Percentiles rank a stretch among this genome's conserved stretches.
Evolutionary conservation across 2,797 vertebrate genomes (phyloP).

Genomic region (Tympanoctomys barrerae): DNA sequence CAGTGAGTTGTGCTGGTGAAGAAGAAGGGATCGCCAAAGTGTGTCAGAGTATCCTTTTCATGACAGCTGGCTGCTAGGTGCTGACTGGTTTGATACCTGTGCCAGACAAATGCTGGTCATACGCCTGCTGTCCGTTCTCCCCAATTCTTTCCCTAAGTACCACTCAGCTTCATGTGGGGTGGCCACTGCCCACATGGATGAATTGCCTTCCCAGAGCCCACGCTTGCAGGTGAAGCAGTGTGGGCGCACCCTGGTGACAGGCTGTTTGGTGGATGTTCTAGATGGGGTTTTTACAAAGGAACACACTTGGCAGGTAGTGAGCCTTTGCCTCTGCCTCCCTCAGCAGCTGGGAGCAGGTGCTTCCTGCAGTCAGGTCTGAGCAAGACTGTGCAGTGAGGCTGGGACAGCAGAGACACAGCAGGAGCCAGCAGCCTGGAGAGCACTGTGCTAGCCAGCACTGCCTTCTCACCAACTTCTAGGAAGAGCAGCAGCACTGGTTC

Average conservation of each 20-base stretch:
- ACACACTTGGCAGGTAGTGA: background rate
- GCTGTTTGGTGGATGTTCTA: background rate
- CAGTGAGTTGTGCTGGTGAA: too few relatives aligned
- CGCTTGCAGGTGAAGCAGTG: background rate
- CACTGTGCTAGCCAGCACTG: background rate
- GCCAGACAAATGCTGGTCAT: rapidly evolving
- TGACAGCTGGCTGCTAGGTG: background rate
- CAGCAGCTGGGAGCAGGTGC: background rate
- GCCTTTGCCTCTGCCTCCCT: background rate
- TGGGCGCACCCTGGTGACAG: background rate
- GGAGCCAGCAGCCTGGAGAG: background rate
- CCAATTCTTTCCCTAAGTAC: background rate
- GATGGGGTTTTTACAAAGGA: background rate
- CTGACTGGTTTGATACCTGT: background rate
- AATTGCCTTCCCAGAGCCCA: background rate
- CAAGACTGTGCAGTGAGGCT: rapidly evolving
- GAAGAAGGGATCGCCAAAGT: too few relatives aligned
- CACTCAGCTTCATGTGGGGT: background rate
- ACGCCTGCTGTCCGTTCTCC: rapidly evolving
- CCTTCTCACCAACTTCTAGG: background rate
- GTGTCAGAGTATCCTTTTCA: too few relatives aligned
- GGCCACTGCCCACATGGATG: background rate
- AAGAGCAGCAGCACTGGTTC: background rate
- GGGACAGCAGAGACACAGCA: background rate
- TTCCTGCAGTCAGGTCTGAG: background rate